Conservation (phyloP, 2,113 vertebrate species). For the Argyrosomus japonicus region DNA sequence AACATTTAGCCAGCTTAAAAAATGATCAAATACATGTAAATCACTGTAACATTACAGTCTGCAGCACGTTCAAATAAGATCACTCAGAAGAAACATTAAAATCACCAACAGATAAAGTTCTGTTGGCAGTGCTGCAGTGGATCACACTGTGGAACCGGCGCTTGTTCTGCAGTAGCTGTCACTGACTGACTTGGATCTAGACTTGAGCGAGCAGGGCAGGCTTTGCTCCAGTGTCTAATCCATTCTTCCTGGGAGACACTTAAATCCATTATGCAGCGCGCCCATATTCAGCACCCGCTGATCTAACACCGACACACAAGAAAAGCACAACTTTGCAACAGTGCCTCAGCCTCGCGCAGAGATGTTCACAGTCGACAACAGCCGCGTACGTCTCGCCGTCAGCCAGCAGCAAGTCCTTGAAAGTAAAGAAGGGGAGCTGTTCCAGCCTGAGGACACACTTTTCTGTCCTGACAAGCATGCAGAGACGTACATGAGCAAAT, state of each 20-base stretch:
- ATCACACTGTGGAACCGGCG: not conserved
- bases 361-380: slow-evolving; percentile 10
- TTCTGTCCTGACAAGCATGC: slow-evolving; percentile 9
- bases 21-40: too few species aligned
- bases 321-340: slow-evolving; percentile 37
- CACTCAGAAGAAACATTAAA: not conserved
- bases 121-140: slow-evolving; percentile 9
- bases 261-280: slow-evolving; percentile 62
- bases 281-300: slow-evolving; percentile 46
- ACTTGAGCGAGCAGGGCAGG: slow-evolving; percentile 39
- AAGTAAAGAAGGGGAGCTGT: slow-evolving; percentile 28
- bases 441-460: slow-evolving; percentile 7
- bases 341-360: slow-evolving; percentile 4
- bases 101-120: not conserved
- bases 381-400: slow-evolving; percentile 28
- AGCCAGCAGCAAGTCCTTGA: slow-evolving; percentile 32
- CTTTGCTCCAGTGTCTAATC: slow-evolving; percentile 63
- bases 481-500: slow-evolving; percentile 19
- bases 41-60: not conserved
- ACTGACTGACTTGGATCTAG: slow-evolving; percentile 37
- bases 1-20: not conserved
- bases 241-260: slow-evolving; percentile 61
- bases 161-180: slow-evolving; percentile 40
- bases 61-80: not conserved
- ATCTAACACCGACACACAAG: slow-evolving; percentile 38